Evolutionary conservation across 1,140 invertebrate genomes (phyloP).

Genomic region (Plutomurus gul): DNA sequence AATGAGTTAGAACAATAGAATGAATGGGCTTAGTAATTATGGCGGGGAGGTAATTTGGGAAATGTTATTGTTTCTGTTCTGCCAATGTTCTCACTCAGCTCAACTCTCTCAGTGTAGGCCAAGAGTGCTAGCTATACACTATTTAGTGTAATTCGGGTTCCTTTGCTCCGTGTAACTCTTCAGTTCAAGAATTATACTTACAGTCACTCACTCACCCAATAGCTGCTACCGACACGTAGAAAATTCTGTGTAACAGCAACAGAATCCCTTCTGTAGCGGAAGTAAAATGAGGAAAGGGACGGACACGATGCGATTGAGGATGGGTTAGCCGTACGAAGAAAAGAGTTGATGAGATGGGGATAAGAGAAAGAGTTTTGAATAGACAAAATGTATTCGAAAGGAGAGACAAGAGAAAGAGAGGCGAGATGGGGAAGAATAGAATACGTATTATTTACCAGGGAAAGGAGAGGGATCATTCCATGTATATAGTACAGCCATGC

Average conservation of each 20-base stretch:
- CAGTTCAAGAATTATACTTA: conserved; percentile 9
- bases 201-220: not conserved
- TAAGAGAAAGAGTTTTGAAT: conserved; percentile 3
- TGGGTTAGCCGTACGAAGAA: not conserved
- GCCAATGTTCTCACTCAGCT: not conserved
- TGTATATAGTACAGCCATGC: not conserved
- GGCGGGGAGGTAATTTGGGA: conserved; percentile 52
- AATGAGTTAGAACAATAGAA: conserved; percentile 46
- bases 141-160: not conserved
- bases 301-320: not conserved
- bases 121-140: not conserved
- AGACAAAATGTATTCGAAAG: not conserved
- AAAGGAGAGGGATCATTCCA: not conserved
- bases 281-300: not conserved
- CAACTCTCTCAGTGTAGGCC: not conserved
- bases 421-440: not conserved
- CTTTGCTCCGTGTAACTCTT: not conserved
- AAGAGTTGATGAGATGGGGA: conserved; percentile 6
- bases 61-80: conserved; percentile 51
- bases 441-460: not conserved
- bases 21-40: conserved; percentile 52
- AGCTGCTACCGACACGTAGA: no score
- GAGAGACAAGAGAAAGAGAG: not conserved
- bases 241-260: no score
- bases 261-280: no score